Evolutionary conservation across 2,888 invertebrate genomes (phyloP), one percentile per base, ranked within the genome.

Genomic region (Bimastos eiseni): DNA sequence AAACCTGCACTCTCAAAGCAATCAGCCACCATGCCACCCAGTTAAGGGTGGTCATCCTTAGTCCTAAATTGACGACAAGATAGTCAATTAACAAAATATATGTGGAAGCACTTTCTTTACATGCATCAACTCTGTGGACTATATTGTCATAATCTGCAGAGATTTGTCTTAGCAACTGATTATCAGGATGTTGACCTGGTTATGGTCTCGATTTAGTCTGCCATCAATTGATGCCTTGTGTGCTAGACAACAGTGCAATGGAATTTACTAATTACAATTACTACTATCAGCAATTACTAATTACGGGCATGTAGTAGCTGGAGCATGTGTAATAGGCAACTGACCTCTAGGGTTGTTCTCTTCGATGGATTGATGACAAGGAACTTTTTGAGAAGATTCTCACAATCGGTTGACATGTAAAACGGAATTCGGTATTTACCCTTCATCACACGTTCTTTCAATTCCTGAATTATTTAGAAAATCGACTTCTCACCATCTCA

Each of bases 391-490:
- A 99, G 96, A 94, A 99, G 97, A 96, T 98, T 98, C 96, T 99
- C 99, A 96, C 99, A 99, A 96, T 99, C 99, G 93, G 99, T 99
- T 93, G 99, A 99, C 99, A 99, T 99, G 96, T 99, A 99, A 96
- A 99, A 99, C 92, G 99, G 99, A 96, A 99, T 99, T 96, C 99
- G 97, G 96, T 99, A 99, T 96, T 99, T 99, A 93, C 99, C 99
- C 93, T 99, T 96, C 93, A 99, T 96, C 93, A 99, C 99, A 93
- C 99, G 96, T 96, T 99, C 99, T 93, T 99, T 96, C 92, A 99
- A 96, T 95, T 99, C 99, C 96, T 96, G 90, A 24, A 70, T 49
- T 49, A 70, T 49, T 49, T 49, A 38, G 88, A 89, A 89, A 91
- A 36, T 70, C n/a, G 30, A 70, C 30, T 70, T 70, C 70, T 70